Evolutionary conservation across 2,888 invertebrate genomes (phyloP).

Genomic region (Nomada fabriciana): DNA sequence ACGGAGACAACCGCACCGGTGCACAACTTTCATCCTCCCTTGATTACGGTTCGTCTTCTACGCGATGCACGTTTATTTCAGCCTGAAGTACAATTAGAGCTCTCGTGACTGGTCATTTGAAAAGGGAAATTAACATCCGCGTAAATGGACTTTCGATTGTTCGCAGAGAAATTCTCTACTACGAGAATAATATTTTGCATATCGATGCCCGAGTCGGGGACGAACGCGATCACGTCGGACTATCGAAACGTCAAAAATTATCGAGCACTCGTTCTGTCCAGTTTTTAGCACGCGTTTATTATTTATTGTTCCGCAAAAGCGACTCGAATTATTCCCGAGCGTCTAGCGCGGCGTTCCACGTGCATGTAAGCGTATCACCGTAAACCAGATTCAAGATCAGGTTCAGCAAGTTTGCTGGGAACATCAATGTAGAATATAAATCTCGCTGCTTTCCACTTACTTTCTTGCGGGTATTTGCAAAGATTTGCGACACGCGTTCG

Average conservation of each 20-base stretch:
- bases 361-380: constrained; percentile 44
- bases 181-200: no score
- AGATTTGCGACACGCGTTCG: constrained; percentile 45
- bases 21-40: constrained; percentile 62
- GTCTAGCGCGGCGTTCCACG: constrained; percentile 25
- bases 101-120: neutral
- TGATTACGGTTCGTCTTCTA: constrained; percentile 46
- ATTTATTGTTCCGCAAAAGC: constrained; percentile 53
- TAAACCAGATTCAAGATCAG: constrained; percentile 63
- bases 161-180: no score
- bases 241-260: constrained; percentile 14
- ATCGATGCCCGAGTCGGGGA: neutral
- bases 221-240: neutral
- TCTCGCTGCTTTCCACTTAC: constrained; percentile 58
- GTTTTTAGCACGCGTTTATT: constrained; percentile 47
- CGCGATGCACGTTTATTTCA: constrained; percentile 21
- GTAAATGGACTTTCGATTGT: neutral
- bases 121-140: neutral
- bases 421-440: constrained; percentile 61
- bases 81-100: constrained; percentile 6
- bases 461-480: constrained; percentile 55
- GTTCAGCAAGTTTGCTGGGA: constrained; percentile 59
- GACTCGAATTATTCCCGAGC: constrained; percentile 49
- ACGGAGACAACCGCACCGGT: constrained; percentile 42
- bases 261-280: constrained; percentile 18